Conservation (phyloP, 2,113 vertebrate species). For the Dicrurus megarhynchus region DNA sequence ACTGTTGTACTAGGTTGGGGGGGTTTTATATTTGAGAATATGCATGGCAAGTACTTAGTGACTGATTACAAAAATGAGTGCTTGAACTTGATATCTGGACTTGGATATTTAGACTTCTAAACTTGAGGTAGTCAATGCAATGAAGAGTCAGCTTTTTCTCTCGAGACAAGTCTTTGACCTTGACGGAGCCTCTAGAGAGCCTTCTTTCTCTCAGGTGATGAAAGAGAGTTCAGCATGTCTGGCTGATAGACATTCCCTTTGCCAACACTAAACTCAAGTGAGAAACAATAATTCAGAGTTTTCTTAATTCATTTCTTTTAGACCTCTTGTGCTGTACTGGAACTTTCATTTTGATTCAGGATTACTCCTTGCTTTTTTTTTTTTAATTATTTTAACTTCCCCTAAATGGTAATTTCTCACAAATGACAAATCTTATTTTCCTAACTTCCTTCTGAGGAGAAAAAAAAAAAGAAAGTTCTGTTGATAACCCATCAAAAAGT, state of each 20-base stretch:
- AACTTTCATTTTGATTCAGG: neutral
- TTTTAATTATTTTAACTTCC: neutral
- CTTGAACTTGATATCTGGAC: neutral
- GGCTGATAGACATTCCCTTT: neutral
- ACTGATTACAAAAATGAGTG: neutral
- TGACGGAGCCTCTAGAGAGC: neutral
- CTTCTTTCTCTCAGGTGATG: neutral
- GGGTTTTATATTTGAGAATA: neutral
- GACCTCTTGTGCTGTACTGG: neutral
- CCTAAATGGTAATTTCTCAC: neutral
- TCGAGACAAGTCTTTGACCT: neutral
- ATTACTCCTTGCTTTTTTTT: neutral
- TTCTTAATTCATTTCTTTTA: neutral
- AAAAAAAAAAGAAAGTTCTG: neutral
- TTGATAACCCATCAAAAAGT: neutral
- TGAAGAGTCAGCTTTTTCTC: neutral
- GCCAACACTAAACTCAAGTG: neutral
- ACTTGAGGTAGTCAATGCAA: neutral
- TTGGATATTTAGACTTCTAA: neutral
- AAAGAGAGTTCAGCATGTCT: neutral
- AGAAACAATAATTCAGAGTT: neutral
- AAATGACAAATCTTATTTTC: neutral
- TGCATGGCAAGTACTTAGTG: neutral
- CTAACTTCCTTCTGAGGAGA: neutral
- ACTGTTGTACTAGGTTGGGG: neutral